These are phyloP conservation scores for Acrossocheilus fasciatus DNA, from an alignment of 2,797 vertebrate species.

Conservation along the genomic window DNA sequence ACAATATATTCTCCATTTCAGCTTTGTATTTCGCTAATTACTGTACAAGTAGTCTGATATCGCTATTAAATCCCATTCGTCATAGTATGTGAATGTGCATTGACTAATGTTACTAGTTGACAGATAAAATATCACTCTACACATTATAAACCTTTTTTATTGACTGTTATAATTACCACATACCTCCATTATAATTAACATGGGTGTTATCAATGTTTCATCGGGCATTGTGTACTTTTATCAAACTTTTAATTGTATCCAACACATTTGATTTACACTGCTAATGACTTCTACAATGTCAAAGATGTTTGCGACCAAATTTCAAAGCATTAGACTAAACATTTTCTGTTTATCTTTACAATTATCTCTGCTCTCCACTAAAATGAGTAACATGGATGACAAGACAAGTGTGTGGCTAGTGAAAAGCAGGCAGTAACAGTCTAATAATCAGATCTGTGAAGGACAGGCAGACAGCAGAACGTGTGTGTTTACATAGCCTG, in stretches of 20 bases:
- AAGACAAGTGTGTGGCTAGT: neutral
- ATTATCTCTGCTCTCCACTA: neutral
- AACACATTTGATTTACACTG: neutral
- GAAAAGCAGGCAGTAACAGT: constrained; percentile 5
- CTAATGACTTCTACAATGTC: neutral
- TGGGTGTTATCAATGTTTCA: neutral
- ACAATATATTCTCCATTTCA: neutral
- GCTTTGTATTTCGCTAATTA: neutral
- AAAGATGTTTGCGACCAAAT: neutral
- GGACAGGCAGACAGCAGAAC: constrained; percentile 19
- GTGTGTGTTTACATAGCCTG: constrained; percentile 36
- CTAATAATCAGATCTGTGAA: constrained; percentile 39
- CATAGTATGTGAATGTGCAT: neutral
- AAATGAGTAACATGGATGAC: neutral
- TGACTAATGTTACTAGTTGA: neutral
- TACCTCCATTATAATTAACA: neutral
- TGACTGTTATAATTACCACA: neutral
- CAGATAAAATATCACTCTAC: neutral
- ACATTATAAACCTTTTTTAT: neutral
- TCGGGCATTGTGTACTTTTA: neutral
- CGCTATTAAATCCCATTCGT: neutral
- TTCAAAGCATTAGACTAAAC: neutral
- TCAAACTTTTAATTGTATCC: constrained; percentile 1
- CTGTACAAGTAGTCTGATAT: neutral
- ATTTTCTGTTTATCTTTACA: constrained; percentile 10